Percentiles rank a stretch among this genome's conserved stretches.
These are phyloP conservation scores for Heloderma charlesbogerti DNA, from an alignment of 2,113 vertebrate genomes.

Conservation along the genomic window DNA sequence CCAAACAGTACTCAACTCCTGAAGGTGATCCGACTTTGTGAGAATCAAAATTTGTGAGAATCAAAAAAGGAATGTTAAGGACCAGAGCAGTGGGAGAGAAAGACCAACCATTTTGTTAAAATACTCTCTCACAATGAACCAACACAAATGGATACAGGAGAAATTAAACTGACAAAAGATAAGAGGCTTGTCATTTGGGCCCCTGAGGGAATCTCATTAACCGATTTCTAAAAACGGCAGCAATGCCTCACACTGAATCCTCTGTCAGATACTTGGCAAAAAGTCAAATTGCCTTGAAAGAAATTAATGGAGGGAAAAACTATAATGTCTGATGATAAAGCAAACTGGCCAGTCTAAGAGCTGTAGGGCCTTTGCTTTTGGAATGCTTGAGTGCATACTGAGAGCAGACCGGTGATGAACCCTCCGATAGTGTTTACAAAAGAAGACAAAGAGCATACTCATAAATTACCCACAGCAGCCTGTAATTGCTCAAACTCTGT, in stretches of 20 bases:
- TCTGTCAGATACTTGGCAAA: conserved; percentile 67
- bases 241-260: conserved; percentile 51
- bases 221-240: conserved; percentile 46
- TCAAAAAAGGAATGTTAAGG: neutral
- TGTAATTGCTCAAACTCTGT: conserved; percentile 34
- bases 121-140: conserved; percentile 22
- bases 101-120: conserved; percentile 4
- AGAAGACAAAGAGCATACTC: conserved; percentile 31
- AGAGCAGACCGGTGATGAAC: conserved; percentile 37
- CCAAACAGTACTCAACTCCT: neutral
- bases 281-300: conserved; percentile 63
- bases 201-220: conserved; percentile 64
- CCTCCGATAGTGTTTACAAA: conserved; percentile 41
- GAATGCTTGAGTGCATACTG: conserved; percentile 48
- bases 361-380: conserved; percentile 44
- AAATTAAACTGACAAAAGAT: conserved; percentile 66
- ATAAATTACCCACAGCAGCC: conserved; percentile 34
- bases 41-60: conserved; percentile 4
- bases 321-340: conserved; percentile 38
- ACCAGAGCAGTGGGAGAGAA: conserved; percentile 17
- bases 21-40: neutral
- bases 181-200: conserved; percentile 49
- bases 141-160: conserved; percentile 35
- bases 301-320: conserved; percentile 37
- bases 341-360: conserved; percentile 46